Base-by-base conservation (phyloP, 2,113 vertebrate species). In the Myotis davidii region DNA sequence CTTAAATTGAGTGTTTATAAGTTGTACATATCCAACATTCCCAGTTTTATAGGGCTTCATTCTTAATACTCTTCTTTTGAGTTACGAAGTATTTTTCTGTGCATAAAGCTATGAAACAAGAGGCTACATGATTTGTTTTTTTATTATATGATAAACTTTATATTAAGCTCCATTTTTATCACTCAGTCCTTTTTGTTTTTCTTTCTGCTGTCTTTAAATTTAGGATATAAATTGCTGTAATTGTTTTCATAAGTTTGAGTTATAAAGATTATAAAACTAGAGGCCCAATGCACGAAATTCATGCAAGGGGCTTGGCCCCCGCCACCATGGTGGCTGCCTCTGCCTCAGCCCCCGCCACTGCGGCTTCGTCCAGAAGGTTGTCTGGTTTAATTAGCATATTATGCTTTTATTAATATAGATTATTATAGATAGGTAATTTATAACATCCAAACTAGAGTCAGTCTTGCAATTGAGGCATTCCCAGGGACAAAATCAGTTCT, bases 171-270 rank as follows among this genome's bases (percentile, higher is more conserved):
- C 3, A 45, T 18, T 69, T 67, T 73, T 70, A 74, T 65, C 72
- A 48, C 27, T 94, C 18, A 69, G 0, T 93, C 77, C 78, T 42
- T 82, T 94, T 85, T 74, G 23, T 85, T 91, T 92, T 81, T 72
- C 20, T 82, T 85, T 92, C 81, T 86, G 18, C 32, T 85, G 42
- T 84, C 56, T 93, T 78, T 88, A 83, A 82, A 54, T 94, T 91
- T 72, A 42, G 70, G 89, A 74, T 91, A 32, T 88, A 77, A 6
- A 85, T 34, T 37, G 73, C 52, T 42, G 27, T 37, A 83, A 2
- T 73, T 85, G 59, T 70, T 83, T 95, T 93, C 17, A 88, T 10
- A 91, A 90, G 69, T 92, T 85, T 96, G 37, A 76, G 29, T 92
- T n/a, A 69, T 70, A 87, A 89, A 72, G 59, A 32, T 81, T 17